Evolutionary conservation across 2,797 vertebrate species (phyloP).

Genomic region (Oryzias sinensis): DNA sequence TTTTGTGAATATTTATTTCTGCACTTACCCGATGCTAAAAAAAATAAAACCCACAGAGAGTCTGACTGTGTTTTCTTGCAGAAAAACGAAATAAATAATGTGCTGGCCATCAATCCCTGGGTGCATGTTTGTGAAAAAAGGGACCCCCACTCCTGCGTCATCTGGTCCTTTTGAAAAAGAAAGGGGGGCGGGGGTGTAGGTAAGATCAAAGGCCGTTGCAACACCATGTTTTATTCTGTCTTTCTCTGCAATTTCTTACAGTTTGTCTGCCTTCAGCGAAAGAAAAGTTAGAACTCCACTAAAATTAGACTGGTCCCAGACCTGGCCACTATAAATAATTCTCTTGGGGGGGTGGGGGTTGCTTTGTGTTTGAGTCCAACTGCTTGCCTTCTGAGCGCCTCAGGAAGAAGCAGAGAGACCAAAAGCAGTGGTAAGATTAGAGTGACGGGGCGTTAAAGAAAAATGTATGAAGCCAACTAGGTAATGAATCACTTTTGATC

Average conservation of each 20-base stretch:
- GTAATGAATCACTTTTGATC: conserved; percentile 33
- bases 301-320: conserved; percentile 69
- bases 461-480: conserved; percentile 25
- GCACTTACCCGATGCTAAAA: conserved; percentile 47
- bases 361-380: conserved; percentile 43
- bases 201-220: conserved; percentile 67
- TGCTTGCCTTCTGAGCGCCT: conserved; percentile 37
- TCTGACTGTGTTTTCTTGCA: conserved; percentile 17
- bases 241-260: conserved; percentile 47
- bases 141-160: conserved; percentile 30
- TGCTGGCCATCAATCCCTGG: background rate
- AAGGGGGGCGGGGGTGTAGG: conserved; percentile 41
- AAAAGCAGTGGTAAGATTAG: conserved; percentile 58
- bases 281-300: conserved; percentile 65
- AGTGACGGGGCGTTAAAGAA: conserved; percentile 46
- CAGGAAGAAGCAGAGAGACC: conserved; percentile 20
- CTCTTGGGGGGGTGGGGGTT: conserved; percentile 50
- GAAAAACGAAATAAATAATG: conserved; percentile 44
- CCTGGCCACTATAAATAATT: conserved; percentile 74
- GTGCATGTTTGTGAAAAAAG: conserved; percentile 37
- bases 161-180: conserved; percentile 64
- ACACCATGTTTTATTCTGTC: conserved; percentile 74
- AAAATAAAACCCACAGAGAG: conserved; percentile 41
- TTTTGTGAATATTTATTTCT: conserved; percentile 60
- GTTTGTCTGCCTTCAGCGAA: conserved; percentile 53